These are phyloP conservation scores for Danaus plexippus DNA, from an alignment of 1,140 invertebrate species.

Conservation along the genomic window DNA sequence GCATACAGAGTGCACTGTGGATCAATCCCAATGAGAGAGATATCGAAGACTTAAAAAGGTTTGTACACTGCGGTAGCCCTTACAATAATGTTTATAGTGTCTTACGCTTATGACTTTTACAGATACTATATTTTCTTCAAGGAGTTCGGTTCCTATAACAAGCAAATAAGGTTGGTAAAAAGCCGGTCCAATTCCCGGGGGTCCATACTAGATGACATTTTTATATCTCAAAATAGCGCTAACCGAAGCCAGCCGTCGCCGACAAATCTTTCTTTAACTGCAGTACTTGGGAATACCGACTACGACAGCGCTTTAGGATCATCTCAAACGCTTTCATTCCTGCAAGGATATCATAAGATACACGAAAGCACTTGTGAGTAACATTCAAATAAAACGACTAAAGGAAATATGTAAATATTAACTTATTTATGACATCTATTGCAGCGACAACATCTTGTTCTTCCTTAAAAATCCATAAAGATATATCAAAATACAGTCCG, in stretches of 20 bases:
- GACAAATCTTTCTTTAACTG: slow-evolving; percentile 42
- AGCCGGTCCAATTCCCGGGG: slow-evolving; percentile 62
- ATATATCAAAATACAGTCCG: slow-evolving; percentile 48
- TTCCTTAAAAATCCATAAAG: slow-evolving; percentile 60
- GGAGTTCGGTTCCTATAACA: slow-evolving; percentile 70
- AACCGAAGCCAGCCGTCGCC: slow-evolving; percentile 33
- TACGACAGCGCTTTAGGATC: slow-evolving; percentile 34
- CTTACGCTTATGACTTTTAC: slow-evolving; percentile 27
- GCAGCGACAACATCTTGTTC: slow-evolving; percentile 52
- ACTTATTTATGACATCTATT: slow-evolving; percentile 16
- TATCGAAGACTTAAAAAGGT: slow-evolving; percentile 71
- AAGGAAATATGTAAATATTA: neutral
- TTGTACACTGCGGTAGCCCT: neutral
- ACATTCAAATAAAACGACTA: neutral
- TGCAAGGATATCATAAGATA: slow-evolving; percentile 46
- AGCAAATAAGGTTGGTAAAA: slow-evolving; percentile 63
- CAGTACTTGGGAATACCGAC: slow-evolving; percentile 37
- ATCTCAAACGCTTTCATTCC: slow-evolving; percentile 30
- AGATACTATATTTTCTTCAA: slow-evolving; percentile 73
- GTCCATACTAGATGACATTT: slow-evolving; percentile 57
- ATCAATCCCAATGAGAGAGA: slow-evolving; percentile 66
- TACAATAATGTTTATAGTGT: neutral
- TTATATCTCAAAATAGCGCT: slow-evolving; percentile 27
- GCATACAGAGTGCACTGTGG: slow-evolving; percentile 52
- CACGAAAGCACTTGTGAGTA: slow-evolving; percentile 57